Evolutionary conservation across 2,113 vertebrate genomes (phyloP), one percentile per base, ranked within the genome.

Genomic region (Protomyctophum bolini): DNA sequence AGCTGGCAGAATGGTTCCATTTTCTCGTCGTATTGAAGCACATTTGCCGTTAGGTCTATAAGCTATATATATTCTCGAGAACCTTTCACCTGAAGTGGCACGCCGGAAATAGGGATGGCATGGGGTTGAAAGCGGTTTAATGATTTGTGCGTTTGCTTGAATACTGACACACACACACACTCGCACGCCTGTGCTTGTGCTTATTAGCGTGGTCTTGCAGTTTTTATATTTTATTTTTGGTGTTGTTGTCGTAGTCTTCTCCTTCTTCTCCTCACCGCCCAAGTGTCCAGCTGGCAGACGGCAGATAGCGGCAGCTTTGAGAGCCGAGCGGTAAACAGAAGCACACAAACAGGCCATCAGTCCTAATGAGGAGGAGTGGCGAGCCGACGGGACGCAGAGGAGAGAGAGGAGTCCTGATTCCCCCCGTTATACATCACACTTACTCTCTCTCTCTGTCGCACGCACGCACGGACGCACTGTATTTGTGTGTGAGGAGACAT

Each of bases 251-350:
- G 33, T 41, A 41, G 47, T 48, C 60, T 62, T 7, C 45, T 62
- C 21, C 21, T 47, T 46, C 61, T 10, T 49, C 46, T 14, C 61
- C 54, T 72, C 9, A 28, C 81, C 76, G 66, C 78, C 86, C 81
- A 80, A 86, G 87, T 88, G 90, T 89, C 86, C 86, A 90, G 87
- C 90, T 91, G 90, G 84, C 81, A 77, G 79, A 74, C 66, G 63
- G 72, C 68, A 89, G 90, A 90, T 90, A 90, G 81, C 83, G 72
- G 70, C 83, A 84, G 79, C 84, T 80, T 83, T 84, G 82, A 86
- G 87, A 89, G 86, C 75, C 2, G 77, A 73, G 79, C 70, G 51
- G 80, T 80, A 82, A 85, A 86, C 82, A 76, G 81, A 56, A 6
- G 3, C 84, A 82, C 79, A 87, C 81, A 86, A 79, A 81, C 82